These are phyloP conservation scores for Bombycilla garrulus DNA, from an alignment of 2,113 vertebrate genomes.

Conservation along the genomic window DNA sequence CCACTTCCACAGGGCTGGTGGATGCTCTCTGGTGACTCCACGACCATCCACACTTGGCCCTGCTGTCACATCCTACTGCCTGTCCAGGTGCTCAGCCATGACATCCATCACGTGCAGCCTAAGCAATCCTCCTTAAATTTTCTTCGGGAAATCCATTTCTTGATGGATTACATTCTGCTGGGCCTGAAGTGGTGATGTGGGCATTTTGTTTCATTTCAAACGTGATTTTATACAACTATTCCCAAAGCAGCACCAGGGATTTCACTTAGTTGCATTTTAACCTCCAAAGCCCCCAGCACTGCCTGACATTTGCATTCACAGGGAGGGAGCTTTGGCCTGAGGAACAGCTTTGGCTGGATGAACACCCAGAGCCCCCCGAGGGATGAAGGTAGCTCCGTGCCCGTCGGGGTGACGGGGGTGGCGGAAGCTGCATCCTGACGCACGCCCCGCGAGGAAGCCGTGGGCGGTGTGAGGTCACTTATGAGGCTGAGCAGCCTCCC, in stretches of 20 bases:
- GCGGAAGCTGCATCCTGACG: fast-evolving
- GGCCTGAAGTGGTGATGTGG: too few relatives aligned
- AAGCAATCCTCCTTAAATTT: not conserved
- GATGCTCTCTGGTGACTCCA: not conserved
- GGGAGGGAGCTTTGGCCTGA: not conserved
- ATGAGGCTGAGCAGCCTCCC: not conserved
- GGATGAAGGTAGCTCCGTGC: fast-evolving
- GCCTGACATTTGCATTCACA: fast-evolving
- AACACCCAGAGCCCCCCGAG: fast-evolving
- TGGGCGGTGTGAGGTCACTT: slow-evolving; percentile 1
- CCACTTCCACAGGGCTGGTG: fast-evolving
- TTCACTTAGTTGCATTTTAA: not conserved
- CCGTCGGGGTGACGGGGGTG: fast-evolving
- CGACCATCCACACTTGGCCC: fast-evolving
- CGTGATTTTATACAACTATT: fast-evolving
- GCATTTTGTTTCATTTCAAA: not conserved
- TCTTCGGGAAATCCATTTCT: not conserved
- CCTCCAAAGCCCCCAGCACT: fast-evolving
- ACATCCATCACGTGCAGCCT: fast-evolving
- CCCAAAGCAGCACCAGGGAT: fast-evolving
- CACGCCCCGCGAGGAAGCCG: not conserved
- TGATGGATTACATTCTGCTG: not conserved
- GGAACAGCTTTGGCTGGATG: fast-evolving
- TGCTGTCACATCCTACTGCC: not conserved
- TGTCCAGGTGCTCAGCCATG: fast-evolving